Percentiles rank a stretch among this genome's conserved stretches.
Conservation (phyloP, 2,113 vertebrate genomes). For the Ariopsis seemanni region DNA sequence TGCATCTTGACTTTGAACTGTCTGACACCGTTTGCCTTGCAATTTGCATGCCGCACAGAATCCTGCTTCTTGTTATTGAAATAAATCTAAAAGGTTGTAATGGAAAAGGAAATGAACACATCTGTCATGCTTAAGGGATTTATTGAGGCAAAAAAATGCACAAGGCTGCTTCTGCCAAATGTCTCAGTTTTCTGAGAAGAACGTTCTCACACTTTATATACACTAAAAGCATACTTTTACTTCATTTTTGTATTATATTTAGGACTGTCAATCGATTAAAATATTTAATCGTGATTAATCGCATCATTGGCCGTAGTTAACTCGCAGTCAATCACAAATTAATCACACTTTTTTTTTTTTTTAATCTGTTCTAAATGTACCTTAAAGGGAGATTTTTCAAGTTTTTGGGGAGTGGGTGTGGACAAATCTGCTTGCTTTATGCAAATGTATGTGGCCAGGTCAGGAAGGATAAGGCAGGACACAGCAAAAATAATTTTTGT, state of each 20-base stretch:
- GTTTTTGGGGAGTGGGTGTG: too few relatives aligned
- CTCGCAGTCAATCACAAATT: too few relatives aligned
- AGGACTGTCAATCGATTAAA: too few relatives aligned
- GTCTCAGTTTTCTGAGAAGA: background rate
- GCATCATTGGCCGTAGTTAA: too few relatives aligned
- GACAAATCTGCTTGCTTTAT: too few relatives aligned
- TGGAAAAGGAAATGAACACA: constrained; percentile 71
- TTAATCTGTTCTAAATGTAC: too few relatives aligned
- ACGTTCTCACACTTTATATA: constrained; percentile 7
- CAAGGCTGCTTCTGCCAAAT: constrained; percentile 11
- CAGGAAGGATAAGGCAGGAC: too few relatives aligned
- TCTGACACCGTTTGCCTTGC: constrained; percentile 69
- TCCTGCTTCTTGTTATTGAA: constrained; percentile 65
- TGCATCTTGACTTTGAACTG: constrained; percentile 69
- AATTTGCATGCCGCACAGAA: constrained; percentile 68
- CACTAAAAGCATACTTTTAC: background rate
- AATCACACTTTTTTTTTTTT: too few relatives aligned
- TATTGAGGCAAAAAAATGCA: background rate
- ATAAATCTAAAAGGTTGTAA: constrained; percentile 72
- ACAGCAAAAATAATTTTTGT: too few relatives aligned
- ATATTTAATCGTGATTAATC: too few relatives aligned
- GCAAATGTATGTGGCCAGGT: too few relatives aligned
- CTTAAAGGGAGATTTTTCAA: too few relatives aligned
- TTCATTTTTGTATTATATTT: background rate
- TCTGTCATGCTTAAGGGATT: constrained; percentile 63